These are phyloP conservation scores for Malurus cyaneus DNA, from an alignment of 2,113 vertebrate genomes.

Conservation along the genomic window DNA sequence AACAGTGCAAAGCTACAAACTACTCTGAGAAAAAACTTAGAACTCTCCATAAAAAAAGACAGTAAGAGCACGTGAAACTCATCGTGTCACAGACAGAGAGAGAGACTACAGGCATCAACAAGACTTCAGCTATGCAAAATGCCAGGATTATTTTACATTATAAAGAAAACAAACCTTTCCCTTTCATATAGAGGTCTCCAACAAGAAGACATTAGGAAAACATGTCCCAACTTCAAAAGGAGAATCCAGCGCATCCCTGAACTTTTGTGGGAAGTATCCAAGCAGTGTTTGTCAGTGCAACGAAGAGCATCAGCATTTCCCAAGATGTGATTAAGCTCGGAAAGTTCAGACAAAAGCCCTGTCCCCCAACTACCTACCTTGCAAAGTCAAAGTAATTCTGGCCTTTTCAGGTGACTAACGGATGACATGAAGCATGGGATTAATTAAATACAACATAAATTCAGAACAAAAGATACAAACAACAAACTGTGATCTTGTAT, in stretches of 20 bases:
- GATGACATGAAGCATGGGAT: background rate
- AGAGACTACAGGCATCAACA: background rate
- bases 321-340: background rate
- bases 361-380: background rate
- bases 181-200: background rate
- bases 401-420: background rate
- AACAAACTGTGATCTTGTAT: background rate
- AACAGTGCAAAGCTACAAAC: background rate
- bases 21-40: background rate
- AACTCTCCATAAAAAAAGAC: background rate
- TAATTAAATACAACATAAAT: slow-evolving; percentile 40
- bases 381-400: background rate
- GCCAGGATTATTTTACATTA: background rate
- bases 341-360: background rate
- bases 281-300: background rate
- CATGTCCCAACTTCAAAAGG: background rate
- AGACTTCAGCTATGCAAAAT: background rate
- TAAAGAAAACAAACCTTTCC: background rate
- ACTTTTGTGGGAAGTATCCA: background rate
- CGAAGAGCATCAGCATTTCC: fast-evolving
- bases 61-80: background rate
- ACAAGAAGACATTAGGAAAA: background rate
- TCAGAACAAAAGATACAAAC: background rate
- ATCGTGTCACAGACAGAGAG: background rate
- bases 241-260: background rate